A percentile compares a stretch with the other conserved stretches of the same genome.
Conservation (phyloP, 2,113 vertebrate species). For the Pygoscelis adeliae region DNA sequence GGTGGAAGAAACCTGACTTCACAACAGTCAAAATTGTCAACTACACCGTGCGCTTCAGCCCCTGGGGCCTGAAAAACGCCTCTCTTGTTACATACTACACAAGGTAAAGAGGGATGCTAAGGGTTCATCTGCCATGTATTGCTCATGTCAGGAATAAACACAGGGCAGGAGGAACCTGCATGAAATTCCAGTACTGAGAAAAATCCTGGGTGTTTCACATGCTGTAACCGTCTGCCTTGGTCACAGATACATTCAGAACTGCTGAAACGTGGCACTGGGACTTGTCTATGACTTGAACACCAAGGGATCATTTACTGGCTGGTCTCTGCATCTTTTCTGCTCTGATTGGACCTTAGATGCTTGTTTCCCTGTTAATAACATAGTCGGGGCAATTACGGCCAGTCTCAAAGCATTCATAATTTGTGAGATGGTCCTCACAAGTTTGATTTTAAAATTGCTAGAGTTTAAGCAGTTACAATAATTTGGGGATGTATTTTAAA, state of each 20-base stretch:
- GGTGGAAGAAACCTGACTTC: constrained; percentile 93
- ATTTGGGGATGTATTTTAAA: neutral
- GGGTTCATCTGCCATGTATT: neutral
- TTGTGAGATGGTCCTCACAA: neutral
- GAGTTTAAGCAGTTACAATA: neutral
- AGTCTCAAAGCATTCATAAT: neutral
- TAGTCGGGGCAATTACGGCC: neutral
- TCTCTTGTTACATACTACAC: constrained; percentile 93
- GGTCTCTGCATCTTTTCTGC: neutral
- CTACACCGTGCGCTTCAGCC: constrained; percentile 96
- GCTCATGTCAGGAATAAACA: neutral
- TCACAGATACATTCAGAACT: neutral
- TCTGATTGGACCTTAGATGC: neutral
- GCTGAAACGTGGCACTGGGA: neutral
- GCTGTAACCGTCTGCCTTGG: neutral
- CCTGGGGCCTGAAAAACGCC: constrained; percentile 89
- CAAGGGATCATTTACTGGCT: neutral
- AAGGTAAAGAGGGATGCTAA: constrained; percentile 76
- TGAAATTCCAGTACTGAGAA: neutral
- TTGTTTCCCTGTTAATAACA: neutral
- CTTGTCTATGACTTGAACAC: neutral
- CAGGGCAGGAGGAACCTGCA: neutral
- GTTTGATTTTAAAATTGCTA: neutral
- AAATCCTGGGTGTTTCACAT: neutral
- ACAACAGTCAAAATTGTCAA: constrained; percentile 90